These are phyloP conservation scores for Margaritifera margaritifera DNA, from an alignment of 2,888 invertebrate genomes.

Conservation along the genomic window DNA sequence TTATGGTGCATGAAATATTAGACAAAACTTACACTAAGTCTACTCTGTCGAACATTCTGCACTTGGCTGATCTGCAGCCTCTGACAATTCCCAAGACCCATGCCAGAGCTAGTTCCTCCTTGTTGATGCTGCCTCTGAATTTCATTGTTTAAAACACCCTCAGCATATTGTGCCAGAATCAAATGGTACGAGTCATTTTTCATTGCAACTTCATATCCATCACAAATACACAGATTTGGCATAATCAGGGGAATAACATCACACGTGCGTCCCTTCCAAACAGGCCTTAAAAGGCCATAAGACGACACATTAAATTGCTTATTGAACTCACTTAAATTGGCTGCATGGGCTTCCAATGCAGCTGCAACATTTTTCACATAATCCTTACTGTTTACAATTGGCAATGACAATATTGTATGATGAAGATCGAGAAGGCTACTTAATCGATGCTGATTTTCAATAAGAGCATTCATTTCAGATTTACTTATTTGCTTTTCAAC, in stretches of 20 bases:
- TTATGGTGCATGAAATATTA: too few relatives aligned
- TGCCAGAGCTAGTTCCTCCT: not conserved
- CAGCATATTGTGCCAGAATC: conserved; percentile 52
- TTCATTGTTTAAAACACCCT: conserved; percentile 53
- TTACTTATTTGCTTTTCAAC: conserved; percentile 39
- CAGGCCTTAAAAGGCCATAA: conserved; percentile 39
- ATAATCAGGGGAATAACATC: conserved; percentile 47
- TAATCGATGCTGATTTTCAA: conserved; percentile 47
- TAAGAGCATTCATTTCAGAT: conserved; percentile 31
- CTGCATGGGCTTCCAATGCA: not conserved
- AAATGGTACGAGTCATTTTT: conserved; percentile 31
- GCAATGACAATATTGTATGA: conserved; percentile 32
- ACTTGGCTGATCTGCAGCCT: conserved; percentile 33
- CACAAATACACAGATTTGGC: conserved; percentile 62
- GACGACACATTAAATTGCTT: conserved; percentile 35
- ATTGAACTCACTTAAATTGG: conserved; percentile 16
- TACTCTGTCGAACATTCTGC: conserved; percentile 37
- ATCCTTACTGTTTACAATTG: too few relatives aligned
- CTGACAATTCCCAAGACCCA: conserved; percentile 47
- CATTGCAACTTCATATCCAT: conserved; percentile 40
- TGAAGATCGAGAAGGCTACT: conserved; percentile 57
- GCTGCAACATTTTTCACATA: conserved; percentile 9
- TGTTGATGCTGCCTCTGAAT: conserved; percentile 39
- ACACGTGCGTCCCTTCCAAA: conserved; percentile 48
- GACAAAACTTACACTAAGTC: conserved; percentile 18